phyloP scores from a whole-genome alignment of 1,140 invertebrate genomes.

The Lasioglossum albipes region DNA sequence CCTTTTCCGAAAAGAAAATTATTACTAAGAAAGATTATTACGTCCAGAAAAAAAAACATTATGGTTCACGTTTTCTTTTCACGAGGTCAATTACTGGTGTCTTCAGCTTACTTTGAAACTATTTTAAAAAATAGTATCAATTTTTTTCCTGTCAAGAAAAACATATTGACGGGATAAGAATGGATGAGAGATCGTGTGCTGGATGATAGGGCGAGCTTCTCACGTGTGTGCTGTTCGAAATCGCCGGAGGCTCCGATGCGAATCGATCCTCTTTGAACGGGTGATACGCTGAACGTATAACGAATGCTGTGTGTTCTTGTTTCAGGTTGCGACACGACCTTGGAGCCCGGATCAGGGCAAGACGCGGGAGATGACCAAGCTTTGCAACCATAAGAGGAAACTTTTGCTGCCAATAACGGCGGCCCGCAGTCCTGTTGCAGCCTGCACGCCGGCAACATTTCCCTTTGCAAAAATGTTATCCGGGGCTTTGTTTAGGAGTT shows the following conservation, averaged over 20 bases:
- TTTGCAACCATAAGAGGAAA: slow-evolving; percentile 94
- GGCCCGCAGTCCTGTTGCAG: slow-evolving; percentile 73
- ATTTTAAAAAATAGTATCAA: too few relatives aligned
- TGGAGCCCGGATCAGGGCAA: slow-evolving; percentile 84
- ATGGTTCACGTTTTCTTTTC: too few relatives aligned
- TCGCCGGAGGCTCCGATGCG: neutral
- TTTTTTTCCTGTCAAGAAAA: too few relatives aligned
- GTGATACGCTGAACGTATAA: neutral
- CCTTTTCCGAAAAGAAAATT: too few relatives aligned
- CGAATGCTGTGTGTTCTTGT: slow-evolving; percentile 51
- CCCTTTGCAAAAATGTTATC: too few relatives aligned
- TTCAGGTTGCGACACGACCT: slow-evolving; percentile 85
- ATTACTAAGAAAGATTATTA: too few relatives aligned
- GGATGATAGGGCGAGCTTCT: neutral
- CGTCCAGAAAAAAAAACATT: too few relatives aligned
- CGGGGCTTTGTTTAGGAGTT: too few relatives aligned
- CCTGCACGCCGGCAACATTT: slow-evolving; percentile 70
- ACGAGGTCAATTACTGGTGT: too few relatives aligned
- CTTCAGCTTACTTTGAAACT: too few relatives aligned
- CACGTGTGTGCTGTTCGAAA: neutral
- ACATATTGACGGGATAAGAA: too few relatives aligned
- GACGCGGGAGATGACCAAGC: slow-evolving; percentile 85
- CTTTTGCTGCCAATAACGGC: slow-evolving; percentile 84
- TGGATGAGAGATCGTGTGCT: too few relatives aligned
- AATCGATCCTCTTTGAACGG: neutral